phyloP scores from a whole-genome alignment of 2,113 vertebrate species.

The Platycercus adscitus region DNA sequence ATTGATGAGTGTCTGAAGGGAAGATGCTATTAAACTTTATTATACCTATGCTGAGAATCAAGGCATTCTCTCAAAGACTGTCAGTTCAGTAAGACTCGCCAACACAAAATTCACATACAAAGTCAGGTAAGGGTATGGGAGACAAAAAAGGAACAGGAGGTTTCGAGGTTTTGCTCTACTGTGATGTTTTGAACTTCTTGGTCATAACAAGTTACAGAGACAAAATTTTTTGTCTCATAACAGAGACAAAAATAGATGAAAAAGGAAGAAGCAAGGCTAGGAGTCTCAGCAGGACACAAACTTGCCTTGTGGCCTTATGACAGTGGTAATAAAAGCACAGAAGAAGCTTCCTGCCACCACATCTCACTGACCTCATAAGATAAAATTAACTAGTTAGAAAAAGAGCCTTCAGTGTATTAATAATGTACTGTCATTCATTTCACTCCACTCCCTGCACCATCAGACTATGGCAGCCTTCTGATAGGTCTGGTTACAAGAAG shows the following conservation, averaged over 20 bases:
- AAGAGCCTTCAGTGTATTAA: background rate
- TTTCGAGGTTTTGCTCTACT: background rate
- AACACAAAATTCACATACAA: background rate
- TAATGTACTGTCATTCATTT: background rate
- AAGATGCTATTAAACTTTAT: background rate
- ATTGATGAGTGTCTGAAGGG: background rate
- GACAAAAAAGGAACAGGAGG: background rate
- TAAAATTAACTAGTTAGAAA: background rate
- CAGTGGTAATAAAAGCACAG: slow-evolving; percentile 12
- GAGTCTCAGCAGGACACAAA: background rate
- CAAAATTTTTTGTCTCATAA: too few relatives aligned
- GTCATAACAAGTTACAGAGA: background rate
- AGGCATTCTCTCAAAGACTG: background rate
- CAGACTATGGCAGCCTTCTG: background rate
- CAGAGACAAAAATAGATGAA: background rate
- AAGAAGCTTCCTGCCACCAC: background rate
- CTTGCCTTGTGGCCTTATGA: background rate
- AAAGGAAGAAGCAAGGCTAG: background rate
- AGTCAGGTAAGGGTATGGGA: background rate
- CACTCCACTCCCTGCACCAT: background rate
- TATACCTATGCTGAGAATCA: background rate
- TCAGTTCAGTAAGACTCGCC: background rate
- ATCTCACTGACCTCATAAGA: background rate
- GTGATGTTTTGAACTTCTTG: background rate
- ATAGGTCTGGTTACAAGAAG: background rate